Conservation (phyloP, 2,888 invertebrate genomes). For the Aphrophora alni region DNA sequence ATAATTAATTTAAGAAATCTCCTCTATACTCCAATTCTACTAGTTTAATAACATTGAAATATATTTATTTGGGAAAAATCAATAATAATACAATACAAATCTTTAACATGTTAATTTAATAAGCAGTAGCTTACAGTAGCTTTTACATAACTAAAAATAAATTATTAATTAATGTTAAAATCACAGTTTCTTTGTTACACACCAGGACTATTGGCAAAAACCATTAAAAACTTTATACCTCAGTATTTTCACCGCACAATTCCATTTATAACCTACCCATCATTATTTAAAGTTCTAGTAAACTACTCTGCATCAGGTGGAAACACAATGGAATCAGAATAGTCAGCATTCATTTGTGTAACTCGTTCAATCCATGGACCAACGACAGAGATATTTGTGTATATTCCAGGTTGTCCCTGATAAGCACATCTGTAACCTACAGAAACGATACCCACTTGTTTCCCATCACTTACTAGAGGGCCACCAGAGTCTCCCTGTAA, state of each 20-base stretch:
- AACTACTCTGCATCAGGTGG: neutral
- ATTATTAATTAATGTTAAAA: neutral
- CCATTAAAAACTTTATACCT: neutral
- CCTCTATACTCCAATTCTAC: too few species aligned
- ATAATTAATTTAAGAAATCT: too few species aligned
- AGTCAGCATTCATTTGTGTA: neutral
- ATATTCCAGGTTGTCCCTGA: slow-evolving; percentile 18
- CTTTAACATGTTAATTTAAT: neutral
- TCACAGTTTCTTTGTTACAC: neutral
- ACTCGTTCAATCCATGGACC: slow-evolving; percentile 12
- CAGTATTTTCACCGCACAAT: neutral
- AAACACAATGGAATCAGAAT: neutral
- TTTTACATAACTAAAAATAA: neutral
- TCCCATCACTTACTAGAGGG: neutral
- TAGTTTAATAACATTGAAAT: too few species aligned
- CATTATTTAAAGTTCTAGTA: too few species aligned
- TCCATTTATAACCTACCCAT: too few species aligned
- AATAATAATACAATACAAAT: too few species aligned
- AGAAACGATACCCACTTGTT: slow-evolving; percentile 25
- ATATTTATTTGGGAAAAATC: too few species aligned
- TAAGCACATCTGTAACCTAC: slow-evolving; percentile 22
- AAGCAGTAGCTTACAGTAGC: neutral
- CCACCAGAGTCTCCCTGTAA: slow-evolving; percentile 34
- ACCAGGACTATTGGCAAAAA: neutral
- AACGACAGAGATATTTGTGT: slow-evolving; percentile 24